These are phyloP conservation scores for Lithobates sylvaticus DNA, from an alignment of 2,797 vertebrate genomes.

Conservation along the genomic window DNA sequence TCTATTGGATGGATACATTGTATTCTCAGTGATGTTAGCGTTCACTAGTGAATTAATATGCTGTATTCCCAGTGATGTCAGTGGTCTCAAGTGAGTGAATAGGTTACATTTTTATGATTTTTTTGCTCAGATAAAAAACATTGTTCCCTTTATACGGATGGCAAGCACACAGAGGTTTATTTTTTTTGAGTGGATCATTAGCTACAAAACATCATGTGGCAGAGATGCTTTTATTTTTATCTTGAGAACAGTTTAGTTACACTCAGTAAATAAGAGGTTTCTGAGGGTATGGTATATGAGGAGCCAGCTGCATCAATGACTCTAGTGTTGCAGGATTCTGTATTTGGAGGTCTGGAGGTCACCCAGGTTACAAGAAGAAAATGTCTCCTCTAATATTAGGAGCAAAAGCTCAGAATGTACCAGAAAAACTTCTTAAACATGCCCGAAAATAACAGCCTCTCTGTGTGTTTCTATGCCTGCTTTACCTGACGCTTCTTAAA, in stretches of 20 bases:
- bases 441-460: slow-evolving; percentile 1
- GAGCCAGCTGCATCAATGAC: background rate
- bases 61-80: no score
- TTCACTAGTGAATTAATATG: background rate
- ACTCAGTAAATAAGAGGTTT: background rate
- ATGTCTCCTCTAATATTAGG: slow-evolving; percentile 13
- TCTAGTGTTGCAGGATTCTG: background rate
- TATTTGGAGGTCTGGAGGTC: slow-evolving; percentile 12
- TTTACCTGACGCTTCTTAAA: no score
- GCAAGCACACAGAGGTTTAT: background rate
- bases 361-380: background rate
- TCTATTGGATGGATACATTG: background rate
- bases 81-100: no score
- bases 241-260: background rate
- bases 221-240: background rate
- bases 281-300: background rate
- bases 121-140: no score
- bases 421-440: background rate
- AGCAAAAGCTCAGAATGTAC: background rate
- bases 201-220: background rate
- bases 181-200: background rate
- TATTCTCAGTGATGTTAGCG: background rate
- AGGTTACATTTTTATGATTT: no score
- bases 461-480: no score
- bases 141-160: no score